These are phyloP conservation scores for Rhimphoctona megacephalus DNA, from an alignment of 2,888 invertebrate genomes.

Conservation along the genomic window DNA sequence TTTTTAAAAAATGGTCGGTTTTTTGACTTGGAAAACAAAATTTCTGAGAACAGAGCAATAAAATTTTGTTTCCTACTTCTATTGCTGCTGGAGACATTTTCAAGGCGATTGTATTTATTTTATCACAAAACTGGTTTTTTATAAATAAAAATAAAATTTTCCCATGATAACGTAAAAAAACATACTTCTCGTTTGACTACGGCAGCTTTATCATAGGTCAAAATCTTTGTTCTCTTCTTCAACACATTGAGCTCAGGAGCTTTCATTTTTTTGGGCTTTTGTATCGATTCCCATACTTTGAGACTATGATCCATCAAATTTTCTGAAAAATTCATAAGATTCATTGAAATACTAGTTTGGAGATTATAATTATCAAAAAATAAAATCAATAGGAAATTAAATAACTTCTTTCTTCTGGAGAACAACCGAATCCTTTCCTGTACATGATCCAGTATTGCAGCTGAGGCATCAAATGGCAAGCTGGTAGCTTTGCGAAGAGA, in stretches of 20 bases:
- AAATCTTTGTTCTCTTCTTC: slow-evolving; percentile 55
- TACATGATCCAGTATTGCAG: slow-evolving; percentile 79
- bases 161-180: not conserved
- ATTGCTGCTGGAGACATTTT: too few species aligned
- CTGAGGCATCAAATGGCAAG: slow-evolving; percentile 79
- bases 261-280: slow-evolving; percentile 40
- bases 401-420: slow-evolving; percentile 63
- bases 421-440: slow-evolving; percentile 74
- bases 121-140: too few species aligned
- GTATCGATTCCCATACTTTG: slow-evolving; percentile 70
- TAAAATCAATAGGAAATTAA: not conserved
- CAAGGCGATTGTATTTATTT: too few species aligned
- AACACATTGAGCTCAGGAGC: slow-evolving; percentile 69
- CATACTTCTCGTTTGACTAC: slow-evolving; percentile 74
- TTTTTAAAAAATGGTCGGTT: too few species aligned
- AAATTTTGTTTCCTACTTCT: too few species aligned
- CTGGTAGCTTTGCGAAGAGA: slow-evolving; percentile 79
- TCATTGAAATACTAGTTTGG: not conserved
- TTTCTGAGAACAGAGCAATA: too few species aligned
- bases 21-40: too few species aligned
- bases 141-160: not conserved
- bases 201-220: slow-evolving; percentile 74
- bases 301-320: slow-evolving; percentile 67
- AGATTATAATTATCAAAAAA: not conserved
- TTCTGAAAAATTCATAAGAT: slow-evolving; percentile 67